Evolutionary conservation across 2,888 invertebrate genomes (phyloP).

Genomic region (Aporophyla nigra): DNA sequence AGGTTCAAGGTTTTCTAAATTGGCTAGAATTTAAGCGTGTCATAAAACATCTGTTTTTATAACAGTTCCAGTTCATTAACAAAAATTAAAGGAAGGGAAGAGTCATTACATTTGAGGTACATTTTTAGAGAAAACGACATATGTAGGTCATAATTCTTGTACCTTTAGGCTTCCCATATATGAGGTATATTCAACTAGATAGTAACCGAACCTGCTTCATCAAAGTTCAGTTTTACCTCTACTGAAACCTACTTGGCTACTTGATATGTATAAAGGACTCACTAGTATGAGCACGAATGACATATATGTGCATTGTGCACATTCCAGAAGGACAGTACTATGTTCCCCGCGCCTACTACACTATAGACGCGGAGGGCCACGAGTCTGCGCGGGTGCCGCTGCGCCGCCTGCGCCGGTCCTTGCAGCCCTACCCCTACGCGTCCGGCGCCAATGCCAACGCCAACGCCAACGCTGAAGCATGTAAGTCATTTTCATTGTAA

Average conservation of each 20-base stretch:
- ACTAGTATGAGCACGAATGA: conserved; percentile 60
- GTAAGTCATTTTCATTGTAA: conserved; percentile 70
- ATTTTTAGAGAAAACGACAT: not conserved
- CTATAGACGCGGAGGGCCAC: conserved; percentile 90
- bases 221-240: not conserved
- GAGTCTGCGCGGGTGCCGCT: conserved; percentile 88
- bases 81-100: not conserved
- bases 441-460: conserved; percentile 62
- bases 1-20: conserved; percentile 20
- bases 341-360: conserved; percentile 91
- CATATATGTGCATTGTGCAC: conserved; percentile 64
- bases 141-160: not conserved
- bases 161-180: not conserved
- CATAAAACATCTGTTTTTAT: not conserved
- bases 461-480: conserved; percentile 64
- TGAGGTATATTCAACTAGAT: not conserved
- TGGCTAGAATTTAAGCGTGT: conserved; percentile 9
- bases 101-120: not conserved
- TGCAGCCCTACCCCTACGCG: conserved; percentile 76
- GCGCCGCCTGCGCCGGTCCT: conserved; percentile 83
- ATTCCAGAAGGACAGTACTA: conserved; percentile 90
- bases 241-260: not conserved
- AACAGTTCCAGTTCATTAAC: not conserved
- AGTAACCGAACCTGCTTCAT: not conserved
- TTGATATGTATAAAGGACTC: conserved; percentile 32